phyloP scores from a whole-genome alignment of 1,140 invertebrate species.

The Akabosia matsudoensis region DNA sequence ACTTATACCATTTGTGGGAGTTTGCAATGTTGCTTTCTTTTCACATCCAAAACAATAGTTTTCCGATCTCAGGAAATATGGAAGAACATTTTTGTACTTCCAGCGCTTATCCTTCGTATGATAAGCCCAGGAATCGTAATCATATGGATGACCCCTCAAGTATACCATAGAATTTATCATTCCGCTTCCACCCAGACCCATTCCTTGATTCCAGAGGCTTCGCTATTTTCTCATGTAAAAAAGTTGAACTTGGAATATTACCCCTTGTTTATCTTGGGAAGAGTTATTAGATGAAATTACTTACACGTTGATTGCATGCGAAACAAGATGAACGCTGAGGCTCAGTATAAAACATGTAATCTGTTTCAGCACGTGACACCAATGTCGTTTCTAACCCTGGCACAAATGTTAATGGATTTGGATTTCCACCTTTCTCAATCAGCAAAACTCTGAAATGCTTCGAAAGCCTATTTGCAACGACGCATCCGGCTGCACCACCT shows the following conservation, averaged over 20 bases:
- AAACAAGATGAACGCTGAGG: neutral
- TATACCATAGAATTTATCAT: slow-evolving; percentile 4
- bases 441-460: slow-evolving; percentile 3
- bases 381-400: neutral
- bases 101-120: neutral
- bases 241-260: too few species aligned
- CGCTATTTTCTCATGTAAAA: neutral
- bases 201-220: slow-evolving; percentile 4
- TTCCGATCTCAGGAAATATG: neutral
- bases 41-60: slow-evolving; percentile 9
- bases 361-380: neutral
- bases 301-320: slow-evolving; percentile 7
- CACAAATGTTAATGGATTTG: neutral
- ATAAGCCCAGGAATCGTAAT: neutral
- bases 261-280: too few species aligned
- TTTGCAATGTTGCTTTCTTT: neutral
- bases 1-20: slow-evolving; percentile 28
- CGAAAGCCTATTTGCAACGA: slow-evolving; percentile 9
- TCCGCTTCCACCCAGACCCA: neutral
- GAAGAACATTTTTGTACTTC: neutral
- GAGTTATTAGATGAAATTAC: too few species aligned
- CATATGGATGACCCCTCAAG: neutral
- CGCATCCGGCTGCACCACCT: slow-evolving; percentile 1
- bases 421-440: neutral
- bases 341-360: neutral